Evolutionary conservation across 2,888 invertebrate genomes (phyloP), one percentile per base, ranked within the genome.

Genomic region (Pandemis cinnamomeana): DNA sequence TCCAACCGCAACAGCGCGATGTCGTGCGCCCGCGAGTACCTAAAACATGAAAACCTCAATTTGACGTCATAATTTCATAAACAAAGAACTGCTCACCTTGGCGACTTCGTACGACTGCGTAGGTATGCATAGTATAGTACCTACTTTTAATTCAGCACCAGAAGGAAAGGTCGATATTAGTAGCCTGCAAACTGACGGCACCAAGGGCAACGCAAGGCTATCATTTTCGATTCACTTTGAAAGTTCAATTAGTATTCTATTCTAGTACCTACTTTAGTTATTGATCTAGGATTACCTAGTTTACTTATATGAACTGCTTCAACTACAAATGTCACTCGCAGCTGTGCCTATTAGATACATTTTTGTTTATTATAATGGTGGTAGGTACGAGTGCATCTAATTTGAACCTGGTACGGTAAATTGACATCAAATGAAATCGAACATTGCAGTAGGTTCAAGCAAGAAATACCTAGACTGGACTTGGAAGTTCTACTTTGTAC

Each of bases 11-110:
- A 78, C 72, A 94, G 64, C 20, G 93, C 92, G 78, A 94, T 87
- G 80, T 94, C 94, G 79, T 94, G 94, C 42, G 89, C 89, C 77
- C 87, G 83, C 67, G 89, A 84, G 76, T 81, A 79, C 80, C 93
- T 94, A 87, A 87, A 93, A 91, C 80, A 79, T 58, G n/a, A 41
- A 41, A 42, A n/a, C 61, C 36, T 61, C 42, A 41, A 42, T 66
- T 51, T 66, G 36, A 51, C 51, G 66, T 13, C 7, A 51, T 51
- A 55, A 36, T 53, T 62, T 69, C 63, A 64, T 64, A 64, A 73
- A 73, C 73, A 66, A 69, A 75, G 61, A 48, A 69, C 63, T 64
- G 48, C 51, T 73, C 60, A 66, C 73, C 69, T 60, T 69, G 48
- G 48, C 27, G 64, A 69, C 63, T 46, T 72, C 60, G 61, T 60